These are phyloP conservation scores for Lomographa bimaculata DNA, from an alignment of 2,888 invertebrate species.

Conservation along the genomic window DNA sequence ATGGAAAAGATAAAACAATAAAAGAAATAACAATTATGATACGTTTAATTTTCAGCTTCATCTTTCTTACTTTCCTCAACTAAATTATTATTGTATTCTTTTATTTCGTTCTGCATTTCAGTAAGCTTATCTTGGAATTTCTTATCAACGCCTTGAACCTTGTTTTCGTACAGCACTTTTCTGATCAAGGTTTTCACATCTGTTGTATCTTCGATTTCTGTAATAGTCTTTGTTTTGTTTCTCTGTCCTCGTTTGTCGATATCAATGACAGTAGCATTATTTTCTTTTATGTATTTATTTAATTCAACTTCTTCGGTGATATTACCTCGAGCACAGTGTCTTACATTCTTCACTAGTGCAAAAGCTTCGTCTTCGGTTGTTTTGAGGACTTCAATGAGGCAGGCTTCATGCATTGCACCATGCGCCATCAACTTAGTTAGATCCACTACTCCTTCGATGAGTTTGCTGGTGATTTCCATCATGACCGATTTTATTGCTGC, in stretches of 20 bases:
- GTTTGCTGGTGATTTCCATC: constrained; percentile 69
- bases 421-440: constrained; percentile 74
- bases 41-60: constrained; percentile 34
- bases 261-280: constrained; percentile 69
- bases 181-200: constrained; percentile 55
- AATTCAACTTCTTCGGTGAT: constrained; percentile 37
- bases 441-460: constrained; percentile 66
- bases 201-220: constrained; percentile 35
- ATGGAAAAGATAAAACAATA: no score
- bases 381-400: constrained; percentile 72
- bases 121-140: constrained; percentile 50
- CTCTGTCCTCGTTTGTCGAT: constrained; percentile 29
- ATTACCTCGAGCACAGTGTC: constrained; percentile 51
- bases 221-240: constrained; percentile 15
- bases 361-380: constrained; percentile 69
- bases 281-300: constrained; percentile 46
- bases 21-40: no score
- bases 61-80: constrained; percentile 18
- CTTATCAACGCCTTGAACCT: constrained; percentile 42
- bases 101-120: constrained; percentile 47
- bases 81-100: no score
- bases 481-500: constrained; percentile 67
- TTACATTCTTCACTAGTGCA: constrained; percentile 47
- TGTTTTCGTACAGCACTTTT: constrained; percentile 52
- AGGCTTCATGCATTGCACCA: constrained; percentile 79